A percentile compares a stretch with the other conserved stretches of the same genome.
Conservation (phyloP, 2,797 vertebrate species). For the Kryptolebias ocellatus region DNA sequence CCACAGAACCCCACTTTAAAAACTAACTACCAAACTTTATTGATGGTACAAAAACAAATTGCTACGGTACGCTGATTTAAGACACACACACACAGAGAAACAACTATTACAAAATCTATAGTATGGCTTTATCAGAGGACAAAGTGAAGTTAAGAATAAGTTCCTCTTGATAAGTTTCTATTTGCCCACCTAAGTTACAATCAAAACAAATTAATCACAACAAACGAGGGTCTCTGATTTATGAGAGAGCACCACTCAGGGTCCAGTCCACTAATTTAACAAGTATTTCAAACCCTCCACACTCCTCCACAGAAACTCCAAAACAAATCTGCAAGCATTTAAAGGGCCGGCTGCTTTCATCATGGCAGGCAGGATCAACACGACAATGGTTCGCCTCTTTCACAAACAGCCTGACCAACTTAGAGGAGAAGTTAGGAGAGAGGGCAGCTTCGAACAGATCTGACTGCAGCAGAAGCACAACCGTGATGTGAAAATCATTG, state of each 20-base stretch:
- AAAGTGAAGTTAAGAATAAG: conserved; percentile 5
- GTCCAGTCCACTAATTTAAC: conserved; percentile 54
- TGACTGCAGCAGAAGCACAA: conserved; percentile 17
- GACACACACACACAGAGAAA: neutral
- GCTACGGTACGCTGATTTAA: no score
- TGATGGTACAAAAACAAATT: no score
- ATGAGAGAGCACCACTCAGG: conserved; percentile 22
- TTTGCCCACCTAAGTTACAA: conserved; percentile 11
- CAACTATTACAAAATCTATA: conserved; percentile 10
- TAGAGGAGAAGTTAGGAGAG: conserved; percentile 54
- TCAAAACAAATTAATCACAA: conserved; percentile 31
- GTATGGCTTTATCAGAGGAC: conserved; percentile 5
- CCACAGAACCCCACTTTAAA: no score
- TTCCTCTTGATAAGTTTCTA: neutral
- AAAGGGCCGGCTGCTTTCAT: conserved; percentile 70
- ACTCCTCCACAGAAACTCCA: conserved; percentile 60
- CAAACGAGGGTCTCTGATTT: conserved; percentile 22
- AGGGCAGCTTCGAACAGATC: conserved; percentile 32
- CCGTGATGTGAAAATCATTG: conserved; percentile 1
- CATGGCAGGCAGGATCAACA: conserved; percentile 63
- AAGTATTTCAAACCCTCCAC: conserved; percentile 54
- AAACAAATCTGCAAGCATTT: conserved; percentile 79
- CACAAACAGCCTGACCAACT: conserved; percentile 58
- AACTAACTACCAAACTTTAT: no score
- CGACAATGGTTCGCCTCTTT: conserved; percentile 59